phyloP scores from a whole-genome alignment of 2,113 vertebrate genomes.

The Elephantulus edwardii region DNA sequence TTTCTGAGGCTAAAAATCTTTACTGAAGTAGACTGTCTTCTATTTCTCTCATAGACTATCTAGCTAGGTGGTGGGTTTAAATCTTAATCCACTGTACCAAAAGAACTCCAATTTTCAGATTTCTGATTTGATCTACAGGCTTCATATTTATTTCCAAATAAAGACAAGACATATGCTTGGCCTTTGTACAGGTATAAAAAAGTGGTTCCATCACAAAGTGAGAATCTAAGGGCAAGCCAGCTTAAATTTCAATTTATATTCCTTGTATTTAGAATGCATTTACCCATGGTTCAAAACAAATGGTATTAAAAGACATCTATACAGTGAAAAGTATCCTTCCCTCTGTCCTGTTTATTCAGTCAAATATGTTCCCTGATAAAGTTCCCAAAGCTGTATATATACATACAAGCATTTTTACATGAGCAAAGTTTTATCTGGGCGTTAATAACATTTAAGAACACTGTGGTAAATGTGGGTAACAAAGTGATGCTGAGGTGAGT shows the following conservation, averaged over 20 bases:
- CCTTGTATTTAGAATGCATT: slow-evolving; percentile 10
- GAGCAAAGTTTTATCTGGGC: slow-evolving; percentile 1
- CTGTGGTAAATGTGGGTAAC: background rate
- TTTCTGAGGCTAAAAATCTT: no score
- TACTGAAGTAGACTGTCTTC: no score
- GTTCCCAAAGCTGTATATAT: background rate
- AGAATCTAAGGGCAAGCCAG: background rate
- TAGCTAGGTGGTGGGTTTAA: no score
- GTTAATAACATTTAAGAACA: background rate
- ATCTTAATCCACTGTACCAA: no score
- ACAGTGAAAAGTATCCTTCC: background rate
- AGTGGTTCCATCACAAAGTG: background rate
- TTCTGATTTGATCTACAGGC: background rate
- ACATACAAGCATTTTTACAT: background rate
- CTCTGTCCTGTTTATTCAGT: slow-evolving; percentile 10
- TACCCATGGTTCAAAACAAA: slow-evolving; percentile 8
- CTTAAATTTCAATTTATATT: background rate
- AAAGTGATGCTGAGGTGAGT: background rate
- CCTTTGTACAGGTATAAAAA: background rate
- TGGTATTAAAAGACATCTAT: background rate
- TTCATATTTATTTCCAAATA: background rate
- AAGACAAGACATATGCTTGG: background rate
- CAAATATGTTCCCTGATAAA: slow-evolving; percentile 21
- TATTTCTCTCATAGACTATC: no score
- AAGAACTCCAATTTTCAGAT: no score